Percentiles rank a stretch among this genome's conserved stretches.
phyloP scores from a whole-genome alignment of 2,113 vertebrate genomes.

The Etia nguti region DNA sequence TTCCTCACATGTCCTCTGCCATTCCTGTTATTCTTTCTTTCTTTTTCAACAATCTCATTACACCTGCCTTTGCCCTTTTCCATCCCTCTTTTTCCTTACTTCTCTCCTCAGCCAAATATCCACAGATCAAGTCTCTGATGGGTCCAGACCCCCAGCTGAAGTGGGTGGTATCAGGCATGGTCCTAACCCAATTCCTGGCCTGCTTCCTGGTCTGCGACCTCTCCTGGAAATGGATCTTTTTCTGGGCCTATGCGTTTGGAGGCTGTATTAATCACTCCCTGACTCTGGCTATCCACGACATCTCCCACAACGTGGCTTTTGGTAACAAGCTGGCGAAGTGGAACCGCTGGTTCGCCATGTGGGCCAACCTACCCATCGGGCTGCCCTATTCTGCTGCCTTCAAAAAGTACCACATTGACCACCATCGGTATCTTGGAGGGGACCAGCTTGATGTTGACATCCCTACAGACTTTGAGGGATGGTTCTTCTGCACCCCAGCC shows the following conservation, averaged over 20 bases:
- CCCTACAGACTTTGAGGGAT: constrained; percentile 87
- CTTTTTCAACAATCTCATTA: not conserved
- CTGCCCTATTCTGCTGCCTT: constrained; percentile 92
- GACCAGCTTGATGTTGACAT: constrained; percentile 89
- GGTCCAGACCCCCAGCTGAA: constrained; percentile 88
- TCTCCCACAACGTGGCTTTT: constrained; percentile 94
- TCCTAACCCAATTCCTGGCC: constrained; percentile 82
- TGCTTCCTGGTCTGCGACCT: constrained; percentile 84
- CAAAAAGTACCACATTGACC: constrained; percentile 98
- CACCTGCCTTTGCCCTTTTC: not conserved
- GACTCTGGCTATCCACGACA: constrained; percentile 95
- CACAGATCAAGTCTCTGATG: constrained; percentile 93
- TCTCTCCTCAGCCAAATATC: constrained; percentile 85
- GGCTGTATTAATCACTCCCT: constrained; percentile 94
- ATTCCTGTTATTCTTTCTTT: not conserved
- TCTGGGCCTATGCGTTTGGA: constrained; percentile 92
- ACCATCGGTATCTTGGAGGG: constrained; percentile 93
- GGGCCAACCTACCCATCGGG: constrained; percentile 92
- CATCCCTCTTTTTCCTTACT: not conserved
- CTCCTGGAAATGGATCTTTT: constrained; percentile 93
- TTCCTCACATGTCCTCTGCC: not conserved
- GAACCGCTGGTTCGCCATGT: constrained; percentile 95
- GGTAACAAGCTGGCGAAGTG: constrained; percentile 79
- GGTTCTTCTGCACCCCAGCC: constrained; percentile 89
- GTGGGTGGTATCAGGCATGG: constrained; percentile 90